Conservation (phyloP, 2,797 vertebrate genomes). For the Dendrocincla fuliginosa region DNA sequence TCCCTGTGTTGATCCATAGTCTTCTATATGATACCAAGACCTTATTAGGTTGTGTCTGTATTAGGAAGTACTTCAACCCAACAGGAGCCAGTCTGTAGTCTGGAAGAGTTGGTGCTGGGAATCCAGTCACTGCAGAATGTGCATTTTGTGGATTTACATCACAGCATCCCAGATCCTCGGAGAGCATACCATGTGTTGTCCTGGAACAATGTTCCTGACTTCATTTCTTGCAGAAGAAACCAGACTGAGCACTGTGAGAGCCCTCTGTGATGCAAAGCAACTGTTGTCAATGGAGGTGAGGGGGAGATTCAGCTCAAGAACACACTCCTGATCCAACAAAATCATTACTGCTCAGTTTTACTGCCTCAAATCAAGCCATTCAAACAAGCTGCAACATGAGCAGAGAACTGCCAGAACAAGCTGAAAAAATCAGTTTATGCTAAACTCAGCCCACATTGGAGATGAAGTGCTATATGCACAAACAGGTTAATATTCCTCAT, state of each 20-base stretch:
- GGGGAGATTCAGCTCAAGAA: neutral
- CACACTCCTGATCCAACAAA: neutral
- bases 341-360: neutral
- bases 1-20: neutral
- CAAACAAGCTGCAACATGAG: neutral
- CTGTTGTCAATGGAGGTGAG: neutral
- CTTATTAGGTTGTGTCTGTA: neutral
- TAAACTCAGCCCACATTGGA: neutral
- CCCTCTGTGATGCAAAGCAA: neutral
- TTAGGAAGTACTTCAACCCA: neutral
- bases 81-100: neutral
- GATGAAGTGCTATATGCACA: neutral
- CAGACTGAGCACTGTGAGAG: neutral
- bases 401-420: neutral
- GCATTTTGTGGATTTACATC: neutral
- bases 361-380: neutral
- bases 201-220: neutral
- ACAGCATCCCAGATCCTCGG: neutral
- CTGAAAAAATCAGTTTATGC: neutral
- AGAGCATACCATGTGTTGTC: neutral
- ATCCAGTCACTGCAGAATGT: neutral
- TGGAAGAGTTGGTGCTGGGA: neutral
- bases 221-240: neutral
- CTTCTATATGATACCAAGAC: neutral
- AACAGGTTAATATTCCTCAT: neutral